Evolutionary conservation across 1,140 invertebrate genomes (phyloP).

Genomic region (Brachionus manjavacas): DNA sequence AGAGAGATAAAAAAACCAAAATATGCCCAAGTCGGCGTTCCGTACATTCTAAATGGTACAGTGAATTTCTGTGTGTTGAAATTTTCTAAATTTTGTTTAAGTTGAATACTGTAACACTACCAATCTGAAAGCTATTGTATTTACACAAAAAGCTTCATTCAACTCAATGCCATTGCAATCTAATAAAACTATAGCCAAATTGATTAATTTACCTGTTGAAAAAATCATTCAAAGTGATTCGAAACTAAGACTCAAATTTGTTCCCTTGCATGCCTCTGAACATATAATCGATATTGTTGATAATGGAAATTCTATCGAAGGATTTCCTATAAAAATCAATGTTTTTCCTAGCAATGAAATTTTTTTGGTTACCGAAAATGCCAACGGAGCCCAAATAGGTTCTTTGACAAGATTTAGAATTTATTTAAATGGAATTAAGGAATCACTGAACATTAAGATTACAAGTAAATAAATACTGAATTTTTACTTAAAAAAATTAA

Average conservation of each 20-base stretch:
- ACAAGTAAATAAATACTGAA: not conserved
- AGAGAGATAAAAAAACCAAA: not conserved
- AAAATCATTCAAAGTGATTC: conserved; percentile 24
- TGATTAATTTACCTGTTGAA: conserved; percentile 22
- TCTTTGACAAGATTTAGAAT: conserved; percentile 5
- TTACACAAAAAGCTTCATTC: not conserved
- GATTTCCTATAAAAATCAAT: conserved; percentile 2
- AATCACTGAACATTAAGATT: not conserved
- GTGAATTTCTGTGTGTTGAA: not conserved
- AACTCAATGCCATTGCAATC: not conserved
- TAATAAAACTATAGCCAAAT: not conserved
- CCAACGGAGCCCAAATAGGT: not conserved
- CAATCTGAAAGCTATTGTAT: conserved; percentile 2
- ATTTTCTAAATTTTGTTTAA: not conserved
- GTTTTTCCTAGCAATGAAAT: conserved; percentile 14
- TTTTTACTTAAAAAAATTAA: not conserved
- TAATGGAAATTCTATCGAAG: conserved; percentile 4
- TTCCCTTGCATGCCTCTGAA: not conserved
- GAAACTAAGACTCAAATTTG: not conserved
- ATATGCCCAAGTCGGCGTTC: not conserved
- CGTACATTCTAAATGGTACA: not conserved
- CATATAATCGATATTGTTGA: not conserved
- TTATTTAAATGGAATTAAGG: conserved; percentile 27
- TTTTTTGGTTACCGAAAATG: conserved; percentile 16
- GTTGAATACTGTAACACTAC: conserved; percentile 21